Evolutionary conservation across 2,888 invertebrate genomes (phyloP).

Genomic region (Torymus auratus): DNA sequence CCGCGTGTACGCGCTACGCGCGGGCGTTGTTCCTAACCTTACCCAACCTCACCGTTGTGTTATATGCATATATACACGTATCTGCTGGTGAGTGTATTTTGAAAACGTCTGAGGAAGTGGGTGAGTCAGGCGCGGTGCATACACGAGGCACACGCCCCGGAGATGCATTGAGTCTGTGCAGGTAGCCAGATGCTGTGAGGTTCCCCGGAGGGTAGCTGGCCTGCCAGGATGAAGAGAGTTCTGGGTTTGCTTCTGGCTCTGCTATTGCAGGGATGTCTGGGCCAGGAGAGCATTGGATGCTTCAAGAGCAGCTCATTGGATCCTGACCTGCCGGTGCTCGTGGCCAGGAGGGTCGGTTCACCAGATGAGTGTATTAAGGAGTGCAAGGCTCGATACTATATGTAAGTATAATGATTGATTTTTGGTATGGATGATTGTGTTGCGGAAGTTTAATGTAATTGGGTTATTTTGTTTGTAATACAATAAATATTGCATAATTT

Average conservation of each 20-base stretch:
- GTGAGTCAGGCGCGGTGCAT: no score
- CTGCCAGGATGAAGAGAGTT: constrained; percentile 7
- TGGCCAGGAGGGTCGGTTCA: constrained; percentile 62
- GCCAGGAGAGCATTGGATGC: constrained; percentile 68
- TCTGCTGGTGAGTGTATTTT: no score
- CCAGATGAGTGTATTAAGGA: constrained; percentile 67
- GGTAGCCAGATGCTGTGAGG: no score
- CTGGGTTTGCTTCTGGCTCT: background rate
- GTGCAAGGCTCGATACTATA: constrained; percentile 71
- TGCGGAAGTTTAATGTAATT: background rate
- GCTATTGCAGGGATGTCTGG: constrained; percentile 8
- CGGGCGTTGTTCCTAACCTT: constrained; percentile 16
- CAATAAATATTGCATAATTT: no score
- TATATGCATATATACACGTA: background rate
- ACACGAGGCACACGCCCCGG: no score
- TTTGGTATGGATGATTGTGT: background rate
- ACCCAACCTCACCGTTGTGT: constrained; percentile 2
- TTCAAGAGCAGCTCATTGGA: constrained; percentile 64
- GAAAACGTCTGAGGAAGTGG: no score
- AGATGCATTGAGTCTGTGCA: no score
- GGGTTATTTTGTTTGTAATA: no score
- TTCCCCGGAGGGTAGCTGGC: no score
- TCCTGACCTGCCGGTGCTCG: constrained; percentile 64
- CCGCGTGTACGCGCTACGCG: background rate
- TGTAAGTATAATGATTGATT: constrained; percentile 63